Evolutionary conservation across 2,888 invertebrate genomes (phyloP), one percentile per base, ranked within the genome.

Genomic region (Leucania comma): DNA sequence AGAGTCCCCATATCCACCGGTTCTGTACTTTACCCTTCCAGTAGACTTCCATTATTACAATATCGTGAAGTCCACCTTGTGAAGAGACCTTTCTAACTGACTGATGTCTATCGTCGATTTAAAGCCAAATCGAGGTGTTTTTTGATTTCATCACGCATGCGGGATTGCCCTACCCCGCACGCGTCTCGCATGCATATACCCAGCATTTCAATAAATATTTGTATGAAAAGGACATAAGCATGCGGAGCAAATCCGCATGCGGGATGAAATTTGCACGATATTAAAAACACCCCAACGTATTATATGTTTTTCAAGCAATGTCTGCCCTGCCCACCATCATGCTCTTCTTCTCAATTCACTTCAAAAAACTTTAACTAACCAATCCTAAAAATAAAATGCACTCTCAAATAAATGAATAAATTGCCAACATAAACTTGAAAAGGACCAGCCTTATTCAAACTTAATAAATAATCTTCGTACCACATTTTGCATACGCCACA

Each of bases 401-500:
- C 0, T 5, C 26, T 20, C 5, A 5, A 71, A 38, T 5, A 12
- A 6, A n/a, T 32, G 50, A 53, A 42, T 42, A 68, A 65, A 51
- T 35, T 46, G 1, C 38, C 48, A 59, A 58, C 38, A 62, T 60
- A 60, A 72, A 54, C 6, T 14, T 32, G 12, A 42, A 67, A 50
- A 66, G 22, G 9, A 42, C 57, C 67, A 64, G 38, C 48, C 60
- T 60, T 53, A 68, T 68, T 59, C 62, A 54, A 53, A 68, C 54
- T 26, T 38, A 62, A 72, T 56, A 54, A 62, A 56, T 57, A 61
- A 42, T 48, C n/a, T 22, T 54, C 26, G 42, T 46, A 35, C 35
- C 26, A 54, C 22, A 74, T 71, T 75, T 73, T 72, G 58, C 67
- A 71, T 81, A 73, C 57, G 20, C 61, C 78, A 78, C 72, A 59